Conservation (phyloP, 2,888 invertebrate species). For the Tholera decimalis region DNA sequence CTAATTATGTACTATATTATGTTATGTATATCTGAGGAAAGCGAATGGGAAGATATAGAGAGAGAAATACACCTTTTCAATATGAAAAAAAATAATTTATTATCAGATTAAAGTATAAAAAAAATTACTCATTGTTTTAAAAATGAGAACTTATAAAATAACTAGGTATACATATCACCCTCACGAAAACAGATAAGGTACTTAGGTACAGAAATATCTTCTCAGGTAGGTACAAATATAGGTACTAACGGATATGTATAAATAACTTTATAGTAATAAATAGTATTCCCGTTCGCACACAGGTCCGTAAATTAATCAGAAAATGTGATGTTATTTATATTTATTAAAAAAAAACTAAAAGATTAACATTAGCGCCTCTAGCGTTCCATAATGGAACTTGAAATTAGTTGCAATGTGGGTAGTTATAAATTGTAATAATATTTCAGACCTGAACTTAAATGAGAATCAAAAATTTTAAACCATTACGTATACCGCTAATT, state of each 20-base stretch:
- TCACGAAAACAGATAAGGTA: slow-evolving; percentile 61
- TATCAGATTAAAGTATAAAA: slow-evolving; percentile 75
- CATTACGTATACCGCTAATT: background rate
- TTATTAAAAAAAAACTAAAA: background rate
- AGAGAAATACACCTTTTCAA: slow-evolving; percentile 66
- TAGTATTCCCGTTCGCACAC: slow-evolving; percentile 21
- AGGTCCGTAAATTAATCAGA: background rate
- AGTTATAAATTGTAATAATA: background rate
- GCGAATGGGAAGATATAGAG: background rate
- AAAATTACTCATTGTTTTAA: slow-evolving; percentile 62
- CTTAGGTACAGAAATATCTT: slow-evolving; percentile 47
- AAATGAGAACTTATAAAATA: slow-evolving; percentile 71
- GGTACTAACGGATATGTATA: slow-evolving; percentile 51
- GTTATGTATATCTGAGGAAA: too few species aligned
- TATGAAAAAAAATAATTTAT: slow-evolving; percentile 79
- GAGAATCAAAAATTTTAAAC: background rate
- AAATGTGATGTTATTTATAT: slow-evolving; percentile 20
- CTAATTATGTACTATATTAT: too few species aligned
- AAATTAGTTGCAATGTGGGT: background rate
- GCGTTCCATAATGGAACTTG: background rate
- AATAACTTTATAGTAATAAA: slow-evolving; percentile 25
- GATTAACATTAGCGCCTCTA: slow-evolving; percentile 16
- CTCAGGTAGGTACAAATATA: slow-evolving; percentile 50
- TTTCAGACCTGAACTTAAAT: background rate
- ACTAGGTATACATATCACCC: slow-evolving; percentile 65